Evolutionary conservation across 2,888 invertebrate species (phyloP).

Genomic region (Melieria crassipennis): DNA sequence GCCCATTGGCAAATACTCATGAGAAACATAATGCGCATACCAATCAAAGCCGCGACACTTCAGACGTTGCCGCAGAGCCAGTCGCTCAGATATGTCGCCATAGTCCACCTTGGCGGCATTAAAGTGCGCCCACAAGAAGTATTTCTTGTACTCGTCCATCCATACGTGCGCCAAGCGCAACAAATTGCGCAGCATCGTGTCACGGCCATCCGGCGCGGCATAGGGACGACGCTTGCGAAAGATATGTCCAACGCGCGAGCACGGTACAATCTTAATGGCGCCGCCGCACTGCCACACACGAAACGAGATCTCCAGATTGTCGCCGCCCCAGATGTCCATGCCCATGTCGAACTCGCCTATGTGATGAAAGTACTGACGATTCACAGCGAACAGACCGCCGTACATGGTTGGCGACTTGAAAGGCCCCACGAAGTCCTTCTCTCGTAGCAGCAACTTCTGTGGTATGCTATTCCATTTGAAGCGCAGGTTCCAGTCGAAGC

Average conservation of each 20-base stretch:
- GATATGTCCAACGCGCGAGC: slow-evolving; percentile 95
- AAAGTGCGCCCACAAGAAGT: slow-evolving; percentile 68
- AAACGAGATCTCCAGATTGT: slow-evolving; percentile 97
- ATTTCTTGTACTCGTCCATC: slow-evolving; percentile 90
- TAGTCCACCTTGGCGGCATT: slow-evolving; percentile 67
- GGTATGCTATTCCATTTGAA: slow-evolving; percentile 71
- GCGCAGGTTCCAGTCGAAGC: slow-evolving; percentile 97
- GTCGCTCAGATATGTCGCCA: slow-evolving; percentile 84
- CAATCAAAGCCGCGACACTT: slow-evolving; percentile 89
- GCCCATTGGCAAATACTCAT: slow-evolving; percentile 80
- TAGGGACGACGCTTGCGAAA: slow-evolving; percentile 94
- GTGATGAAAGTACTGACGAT: slow-evolving; percentile 84
- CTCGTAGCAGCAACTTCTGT: slow-evolving; percentile 67
- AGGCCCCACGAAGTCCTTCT: slow-evolving; percentile 69
- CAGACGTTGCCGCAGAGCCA: slow-evolving; percentile 75
- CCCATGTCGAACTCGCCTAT: slow-evolving; percentile 91
- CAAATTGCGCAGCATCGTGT: slow-evolving; percentile 91
- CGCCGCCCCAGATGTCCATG: slow-evolving; percentile 99
- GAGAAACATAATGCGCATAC: slow-evolving; percentile 96
- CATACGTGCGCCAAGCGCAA: slow-evolving; percentile 93
- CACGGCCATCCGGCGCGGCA: slow-evolving; percentile 76
- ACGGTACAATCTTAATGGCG: slow-evolving; percentile 89
- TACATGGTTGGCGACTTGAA: slow-evolving; percentile 96
- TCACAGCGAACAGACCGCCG: slow-evolving; percentile 95
- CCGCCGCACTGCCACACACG: slow-evolving; percentile 99